These are phyloP conservation scores for Periophthalmus magnuspinnatus DNA, from an alignment of 2,797 vertebrate genomes.

Conservation along the genomic window DNA sequence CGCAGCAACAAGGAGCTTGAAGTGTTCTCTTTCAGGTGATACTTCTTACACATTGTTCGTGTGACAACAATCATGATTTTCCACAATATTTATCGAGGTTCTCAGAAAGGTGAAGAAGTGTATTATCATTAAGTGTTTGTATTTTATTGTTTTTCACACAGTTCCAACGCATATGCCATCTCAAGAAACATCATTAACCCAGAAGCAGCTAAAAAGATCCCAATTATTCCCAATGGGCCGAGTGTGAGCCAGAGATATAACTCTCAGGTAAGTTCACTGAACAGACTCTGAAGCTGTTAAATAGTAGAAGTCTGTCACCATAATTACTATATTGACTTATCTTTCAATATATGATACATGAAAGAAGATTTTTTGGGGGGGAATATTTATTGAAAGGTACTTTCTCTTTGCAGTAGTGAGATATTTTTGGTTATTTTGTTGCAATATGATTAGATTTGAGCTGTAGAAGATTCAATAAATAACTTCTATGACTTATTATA, in stretches of 20 bases:
- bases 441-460: no score
- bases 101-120: background rate
- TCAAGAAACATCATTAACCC: constrained; percentile 70
- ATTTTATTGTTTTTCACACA: constrained; percentile 42
- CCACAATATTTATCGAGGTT: background rate
- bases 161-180: constrained; percentile 73
- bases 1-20: constrained; percentile 55
- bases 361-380: no score
- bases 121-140: background rate
- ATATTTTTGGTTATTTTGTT: no score
- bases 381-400: no score
- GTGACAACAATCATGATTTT: background rate
- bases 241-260: background rate
- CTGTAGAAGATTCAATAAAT: no score
- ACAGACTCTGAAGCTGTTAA: no score
- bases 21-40: constrained; percentile 67
- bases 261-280: background rate
- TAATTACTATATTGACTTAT: no score
- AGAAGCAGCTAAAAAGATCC: constrained; percentile 66
- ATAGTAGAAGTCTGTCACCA: no score
- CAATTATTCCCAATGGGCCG: constrained; percentile 55
- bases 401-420: no score
- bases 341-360: no score
- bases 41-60: background rate
- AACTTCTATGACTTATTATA: no score